These are phyloP conservation scores for Tenrec ecaudatus DNA, from an alignment of 2,113 vertebrate species.

Conservation along the genomic window DNA sequence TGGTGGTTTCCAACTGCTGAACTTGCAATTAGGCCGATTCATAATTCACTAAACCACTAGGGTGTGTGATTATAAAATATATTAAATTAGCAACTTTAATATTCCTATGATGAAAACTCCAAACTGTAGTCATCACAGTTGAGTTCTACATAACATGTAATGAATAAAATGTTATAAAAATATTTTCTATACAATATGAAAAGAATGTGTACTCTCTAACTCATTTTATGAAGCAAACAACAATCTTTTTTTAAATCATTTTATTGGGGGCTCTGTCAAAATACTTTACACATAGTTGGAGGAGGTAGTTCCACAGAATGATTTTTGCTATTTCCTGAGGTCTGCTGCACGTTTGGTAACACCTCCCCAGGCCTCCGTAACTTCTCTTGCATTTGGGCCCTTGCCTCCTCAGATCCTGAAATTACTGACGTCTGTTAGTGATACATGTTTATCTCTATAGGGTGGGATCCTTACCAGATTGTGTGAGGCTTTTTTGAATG, in stretches of 20 bases:
- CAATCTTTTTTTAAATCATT: too few species aligned
- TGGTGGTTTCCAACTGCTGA: too few species aligned
- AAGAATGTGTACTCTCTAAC: too few species aligned
- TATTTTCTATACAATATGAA: too few species aligned
- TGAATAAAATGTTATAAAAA: too few species aligned
- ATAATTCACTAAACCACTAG: too few species aligned
- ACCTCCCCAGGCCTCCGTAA: neutral
- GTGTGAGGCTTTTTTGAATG: too few species aligned
- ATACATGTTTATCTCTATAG: neutral
- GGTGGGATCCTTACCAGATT: neutral
- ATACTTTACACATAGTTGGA: too few species aligned
- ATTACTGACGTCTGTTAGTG: neutral
- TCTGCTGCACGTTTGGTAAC: neutral
- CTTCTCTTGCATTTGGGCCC: neutral
- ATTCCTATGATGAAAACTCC: neutral
- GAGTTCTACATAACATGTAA: neutral
- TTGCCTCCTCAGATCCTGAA: neutral
- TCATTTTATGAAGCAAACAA: too few species aligned
- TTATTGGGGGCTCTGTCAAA: too few species aligned
- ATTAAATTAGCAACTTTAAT: neutral
- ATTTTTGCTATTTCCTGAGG: neutral
- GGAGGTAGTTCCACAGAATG: neutral
- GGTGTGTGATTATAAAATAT: neutral
- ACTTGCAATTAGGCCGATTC: too few species aligned
- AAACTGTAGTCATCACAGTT: neutral